phyloP scores from a whole-genome alignment of 1,140 invertebrate genomes.

The Danaus melanippus region DNA sequence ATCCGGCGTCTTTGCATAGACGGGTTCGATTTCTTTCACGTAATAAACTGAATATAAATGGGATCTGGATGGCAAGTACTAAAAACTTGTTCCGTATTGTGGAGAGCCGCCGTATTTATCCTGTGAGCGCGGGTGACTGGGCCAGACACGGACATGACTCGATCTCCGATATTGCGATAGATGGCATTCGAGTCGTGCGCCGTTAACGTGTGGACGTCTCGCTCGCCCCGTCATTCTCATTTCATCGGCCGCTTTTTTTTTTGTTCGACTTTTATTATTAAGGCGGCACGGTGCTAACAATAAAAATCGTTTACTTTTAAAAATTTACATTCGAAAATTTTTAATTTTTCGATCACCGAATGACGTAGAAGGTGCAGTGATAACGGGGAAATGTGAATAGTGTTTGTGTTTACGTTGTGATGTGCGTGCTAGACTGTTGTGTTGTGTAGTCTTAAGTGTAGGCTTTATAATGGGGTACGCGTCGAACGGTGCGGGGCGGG shows the following conservation, averaged over 20 bases:
- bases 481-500: slow-evolving; percentile 84
- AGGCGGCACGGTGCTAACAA: slow-evolving; percentile 22
- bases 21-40: slow-evolving; percentile 26
- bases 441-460: slow-evolving; percentile 20
- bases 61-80: slow-evolving; percentile 20
- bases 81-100: slow-evolving; percentile 38
- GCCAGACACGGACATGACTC: slow-evolving; percentile 23
- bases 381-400: slow-evolving; percentile 60
- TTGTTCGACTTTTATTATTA: slow-evolving; percentile 34
- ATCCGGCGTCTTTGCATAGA: slow-evolving; percentile 9
- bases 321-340: slow-evolving; percentile 12
- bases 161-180: slow-evolving; percentile 38
- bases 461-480: slow-evolving; percentile 86
- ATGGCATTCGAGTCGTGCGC: slow-evolving; percentile 60
- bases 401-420: slow-evolving; percentile 62
- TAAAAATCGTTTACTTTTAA: slow-evolving; percentile 18
- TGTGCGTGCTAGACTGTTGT: slow-evolving; percentile 37
- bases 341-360: slow-evolving; percentile 12
- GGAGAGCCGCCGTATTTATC: slow-evolving; percentile 29
- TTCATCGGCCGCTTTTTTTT: slow-evolving; percentile 42
- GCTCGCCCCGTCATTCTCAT: slow-evolving; percentile 30
- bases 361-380: slow-evolving; percentile 54
- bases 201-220: slow-evolving; percentile 42
- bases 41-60: slow-evolving; percentile 28
- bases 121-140: slow-evolving; percentile 32